Evolutionary conservation across 1,140 invertebrate genomes (phyloP).

Genomic region (Bombus pascuorum): DNA sequence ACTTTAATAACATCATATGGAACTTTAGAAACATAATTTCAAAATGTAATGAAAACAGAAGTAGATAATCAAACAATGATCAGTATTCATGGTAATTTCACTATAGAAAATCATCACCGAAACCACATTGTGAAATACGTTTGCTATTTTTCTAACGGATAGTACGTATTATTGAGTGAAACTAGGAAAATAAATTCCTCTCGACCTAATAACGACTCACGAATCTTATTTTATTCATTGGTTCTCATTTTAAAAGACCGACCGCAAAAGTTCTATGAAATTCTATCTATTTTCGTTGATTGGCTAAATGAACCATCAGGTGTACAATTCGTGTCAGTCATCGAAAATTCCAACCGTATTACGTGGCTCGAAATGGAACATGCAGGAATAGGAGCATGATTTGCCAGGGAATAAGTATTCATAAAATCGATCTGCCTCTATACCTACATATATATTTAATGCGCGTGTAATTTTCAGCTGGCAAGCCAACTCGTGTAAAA

Average conservation of each 20-base stretch:
- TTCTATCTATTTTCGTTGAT: neutral
- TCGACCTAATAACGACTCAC: neutral
- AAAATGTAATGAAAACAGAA: no score
- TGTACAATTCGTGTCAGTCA: slow-evolving; percentile 40
- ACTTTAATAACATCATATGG: neutral
- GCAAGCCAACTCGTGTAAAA: slow-evolving; percentile 52
- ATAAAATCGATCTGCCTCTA: neutral
- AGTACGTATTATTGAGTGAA: neutral
- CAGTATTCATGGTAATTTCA: no score
- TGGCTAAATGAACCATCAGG: neutral
- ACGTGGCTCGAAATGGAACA: slow-evolving; percentile 34
- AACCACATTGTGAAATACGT: no score
- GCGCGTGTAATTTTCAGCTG: slow-evolving; percentile 61
- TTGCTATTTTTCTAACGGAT: neutral
- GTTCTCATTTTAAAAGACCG: neutral
- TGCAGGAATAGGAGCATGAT: slow-evolving; percentile 7
- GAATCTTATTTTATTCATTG: neutral
- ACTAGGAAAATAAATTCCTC: neutral
- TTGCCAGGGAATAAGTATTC: slow-evolving; percentile 28
- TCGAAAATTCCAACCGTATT: slow-evolving; percentile 46
- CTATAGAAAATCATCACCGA: no score
- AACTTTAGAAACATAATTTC: no score
- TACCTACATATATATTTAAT: neutral
- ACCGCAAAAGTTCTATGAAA: neutral
- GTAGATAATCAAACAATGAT: no score